These are phyloP conservation scores for Pelobates cultripes DNA, from an alignment of 2,797 vertebrate genomes.

Conservation along the genomic window DNA sequence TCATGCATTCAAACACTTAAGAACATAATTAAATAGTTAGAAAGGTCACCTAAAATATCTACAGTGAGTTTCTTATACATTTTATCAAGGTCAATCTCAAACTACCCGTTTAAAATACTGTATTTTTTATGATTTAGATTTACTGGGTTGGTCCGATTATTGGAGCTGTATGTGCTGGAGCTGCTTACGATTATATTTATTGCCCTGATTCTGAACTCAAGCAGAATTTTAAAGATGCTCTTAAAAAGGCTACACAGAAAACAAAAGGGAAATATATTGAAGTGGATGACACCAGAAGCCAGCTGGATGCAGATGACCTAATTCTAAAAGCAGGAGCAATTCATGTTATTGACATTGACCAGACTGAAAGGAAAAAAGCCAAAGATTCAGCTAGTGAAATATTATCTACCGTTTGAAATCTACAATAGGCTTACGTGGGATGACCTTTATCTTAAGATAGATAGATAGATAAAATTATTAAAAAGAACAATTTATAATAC, in stretches of 20 bases:
- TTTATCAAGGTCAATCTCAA: too few species aligned
- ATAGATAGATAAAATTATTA: too few species aligned
- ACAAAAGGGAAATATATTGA: conserved; percentile 85
- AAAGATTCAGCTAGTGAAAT: conserved; percentile 82
- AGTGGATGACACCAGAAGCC: conserved; percentile 77
- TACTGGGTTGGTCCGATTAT: conserved; percentile 96
- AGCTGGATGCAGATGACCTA: conserved; percentile 77
- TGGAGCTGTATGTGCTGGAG: conserved; percentile 84
- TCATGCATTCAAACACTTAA: too few species aligned
- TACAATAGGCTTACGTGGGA: background rate
- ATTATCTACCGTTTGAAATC: conserved; percentile 91
- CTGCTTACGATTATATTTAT: conserved; percentile 90
- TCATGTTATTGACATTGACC: conserved; percentile 79
- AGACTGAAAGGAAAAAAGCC: conserved; percentile 78
- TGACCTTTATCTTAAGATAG: too few species aligned
- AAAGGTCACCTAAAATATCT: too few species aligned
- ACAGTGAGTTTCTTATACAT: too few species aligned
- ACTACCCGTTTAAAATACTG: background rate
- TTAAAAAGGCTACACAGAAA: conserved; percentile 77
- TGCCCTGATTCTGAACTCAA: conserved; percentile 85
- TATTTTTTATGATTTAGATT: conserved; percentile 70
- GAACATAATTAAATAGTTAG: too few species aligned
- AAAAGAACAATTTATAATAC: too few species aligned
- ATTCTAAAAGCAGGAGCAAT: conserved; percentile 78
- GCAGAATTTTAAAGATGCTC: conserved; percentile 78